These are phyloP conservation scores for Druon quercuslanigerum DNA, from an alignment of 1,140 invertebrate genomes.

Conservation along the genomic window DNA sequence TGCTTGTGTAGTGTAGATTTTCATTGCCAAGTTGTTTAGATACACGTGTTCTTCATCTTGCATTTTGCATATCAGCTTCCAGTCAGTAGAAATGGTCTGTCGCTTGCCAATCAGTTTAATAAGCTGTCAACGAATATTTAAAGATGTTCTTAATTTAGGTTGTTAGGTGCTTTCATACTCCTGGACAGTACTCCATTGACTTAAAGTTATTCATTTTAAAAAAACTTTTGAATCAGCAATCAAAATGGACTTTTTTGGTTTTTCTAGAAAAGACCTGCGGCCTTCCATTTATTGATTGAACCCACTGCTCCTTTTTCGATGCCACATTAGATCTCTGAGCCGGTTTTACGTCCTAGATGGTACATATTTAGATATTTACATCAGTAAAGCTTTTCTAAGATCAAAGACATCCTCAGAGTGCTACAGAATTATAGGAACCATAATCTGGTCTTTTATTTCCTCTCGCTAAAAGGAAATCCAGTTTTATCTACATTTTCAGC, in stretches of 20 bases:
- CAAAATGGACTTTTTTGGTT: background rate
- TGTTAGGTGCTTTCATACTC: no score
- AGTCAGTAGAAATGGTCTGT: no score
- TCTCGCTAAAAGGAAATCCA: background rate
- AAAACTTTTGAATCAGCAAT: background rate
- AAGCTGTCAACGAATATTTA: no score
- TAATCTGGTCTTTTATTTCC: background rate
- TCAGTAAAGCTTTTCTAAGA: background rate
- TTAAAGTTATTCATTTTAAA: no score
- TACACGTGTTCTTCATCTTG: no score
- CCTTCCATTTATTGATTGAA: background rate
- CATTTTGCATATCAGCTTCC: no score
- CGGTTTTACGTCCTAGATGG: background rate
- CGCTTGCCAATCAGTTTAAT: no score
- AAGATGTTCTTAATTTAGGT: no score
- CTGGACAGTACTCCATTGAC: no score
- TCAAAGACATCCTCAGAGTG: conserved; percentile 1
- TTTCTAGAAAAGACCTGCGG: background rate
- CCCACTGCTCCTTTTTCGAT: background rate
- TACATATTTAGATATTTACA: background rate
- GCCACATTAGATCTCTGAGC: background rate
- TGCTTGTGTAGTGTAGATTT: no score
- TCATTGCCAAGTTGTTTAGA: no score
- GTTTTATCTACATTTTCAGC: background rate
- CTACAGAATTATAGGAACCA: background rate